Percentiles rank a stretch among this genome's conserved stretches.
Evolutionary conservation across 2,113 vertebrate genomes (phyloP).

Genomic region (Tiliqua scincoides): DNA sequence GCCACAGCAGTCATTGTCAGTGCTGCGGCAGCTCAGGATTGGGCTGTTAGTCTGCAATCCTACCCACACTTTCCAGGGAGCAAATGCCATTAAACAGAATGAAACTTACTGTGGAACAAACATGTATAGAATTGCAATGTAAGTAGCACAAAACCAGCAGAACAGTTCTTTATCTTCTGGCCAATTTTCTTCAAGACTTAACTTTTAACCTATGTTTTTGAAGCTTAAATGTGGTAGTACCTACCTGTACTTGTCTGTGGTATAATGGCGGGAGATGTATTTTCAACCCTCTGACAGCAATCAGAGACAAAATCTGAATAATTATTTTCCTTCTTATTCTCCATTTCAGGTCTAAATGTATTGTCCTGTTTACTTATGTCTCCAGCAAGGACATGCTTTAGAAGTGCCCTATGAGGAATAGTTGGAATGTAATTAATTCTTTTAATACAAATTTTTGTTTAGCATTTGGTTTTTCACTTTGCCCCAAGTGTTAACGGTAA

Average conservation of each 20-base stretch:
- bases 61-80: no score
- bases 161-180: background rate
- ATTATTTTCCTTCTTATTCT: conserved; percentile 48
- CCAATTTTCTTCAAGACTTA: background rate
- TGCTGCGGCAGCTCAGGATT: no score
- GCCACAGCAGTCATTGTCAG: no score
- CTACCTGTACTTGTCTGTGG: conserved; percentile 56
- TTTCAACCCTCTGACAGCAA: conserved; percentile 26
- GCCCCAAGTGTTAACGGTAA: background rate
- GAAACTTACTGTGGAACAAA: no score
- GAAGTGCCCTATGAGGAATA: conserved; percentile 57
- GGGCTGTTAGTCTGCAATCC: no score
- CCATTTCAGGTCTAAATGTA: conserved; percentile 5
- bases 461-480: background rate
- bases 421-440: conserved; percentile 30
- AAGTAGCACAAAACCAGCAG: background rate
- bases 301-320: background rate
- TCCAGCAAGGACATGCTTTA: conserved; percentile 38
- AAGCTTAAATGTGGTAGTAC: conserved; percentile 22
- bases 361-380: conserved; percentile 21
- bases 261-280: conserved; percentile 5
- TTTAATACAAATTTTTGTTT: background rate
- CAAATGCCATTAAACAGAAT: no score
- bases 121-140: background rate
- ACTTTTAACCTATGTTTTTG: background rate